These are phyloP conservation scores for Cremastobaeus sp. DNA, from an alignment of 2,888 invertebrate genomes.

Conservation along the genomic window DNA sequence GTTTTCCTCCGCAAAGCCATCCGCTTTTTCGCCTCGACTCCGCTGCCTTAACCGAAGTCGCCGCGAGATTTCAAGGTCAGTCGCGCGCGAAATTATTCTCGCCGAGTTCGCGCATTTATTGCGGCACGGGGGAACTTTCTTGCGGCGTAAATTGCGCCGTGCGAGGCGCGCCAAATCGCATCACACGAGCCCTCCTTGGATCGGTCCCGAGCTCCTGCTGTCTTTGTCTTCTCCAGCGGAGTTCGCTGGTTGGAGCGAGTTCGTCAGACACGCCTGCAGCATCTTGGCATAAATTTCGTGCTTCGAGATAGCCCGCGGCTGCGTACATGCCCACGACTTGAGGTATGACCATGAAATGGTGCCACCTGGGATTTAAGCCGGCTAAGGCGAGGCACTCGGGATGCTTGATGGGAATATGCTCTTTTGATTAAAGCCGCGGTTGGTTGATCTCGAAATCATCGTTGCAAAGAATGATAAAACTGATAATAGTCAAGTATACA, in stretches of 20 bases:
- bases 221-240: slow-evolving; percentile 15
- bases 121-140: slow-evolving; percentile 46
- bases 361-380: slow-evolving; percentile 49
- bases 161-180: slow-evolving; percentile 59
- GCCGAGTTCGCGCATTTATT: slow-evolving; percentile 51
- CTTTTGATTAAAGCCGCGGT: slow-evolving; percentile 9
- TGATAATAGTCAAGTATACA: too few species aligned
- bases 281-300: slow-evolving; percentile 70
- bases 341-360: slow-evolving; percentile 32
- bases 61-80: slow-evolving; percentile 45
- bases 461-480: too few species aligned
- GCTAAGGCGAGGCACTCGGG: slow-evolving; percentile 3
- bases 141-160: slow-evolving; percentile 68
- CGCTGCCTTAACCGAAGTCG: slow-evolving; percentile 11
- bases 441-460: slow-evolving; percentile 3
- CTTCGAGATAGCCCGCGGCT: slow-evolving; percentile 62
- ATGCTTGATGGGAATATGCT: not conserved
- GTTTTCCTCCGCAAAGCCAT: too few species aligned
- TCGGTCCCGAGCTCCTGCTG: slow-evolving; percentile 10
- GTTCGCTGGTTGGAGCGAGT: slow-evolving; percentile 6
- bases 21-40: too few species aligned
- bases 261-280: slow-evolving; percentile 64
- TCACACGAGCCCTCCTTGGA: slow-evolving; percentile 30
- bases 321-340: slow-evolving; percentile 69
- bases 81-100: slow-evolving; percentile 60